Evolutionary conservation across 2,888 invertebrate genomes (phyloP), one percentile per base, ranked within the genome.

Genomic region (Lasioglossum zephyrum): DNA sequence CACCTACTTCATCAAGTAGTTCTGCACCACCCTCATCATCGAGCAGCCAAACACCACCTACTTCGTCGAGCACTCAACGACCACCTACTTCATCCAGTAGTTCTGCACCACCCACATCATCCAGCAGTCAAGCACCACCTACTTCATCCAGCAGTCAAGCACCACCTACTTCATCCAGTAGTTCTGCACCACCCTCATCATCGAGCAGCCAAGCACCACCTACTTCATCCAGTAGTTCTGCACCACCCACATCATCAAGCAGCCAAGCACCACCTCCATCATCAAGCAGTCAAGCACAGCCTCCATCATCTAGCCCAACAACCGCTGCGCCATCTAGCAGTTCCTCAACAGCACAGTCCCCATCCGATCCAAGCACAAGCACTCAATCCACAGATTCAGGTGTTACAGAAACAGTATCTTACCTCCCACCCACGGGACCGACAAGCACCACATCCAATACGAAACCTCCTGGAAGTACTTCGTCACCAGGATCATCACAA

Each of bases 321-420:
- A 73, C 63, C 53, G 6, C 9, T 5, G 11, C 74, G 0, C 70
- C 75, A 39, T n/a, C 41, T 31, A 69, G 60, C 9, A 74, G 26
- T 69, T 49, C 69, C 26, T 69, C 79, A n/a, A 41, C 70, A n/a
- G 13, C 70, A 70, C 41, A 9, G 4, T 13, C 77, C 16, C 11
- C 60, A n/a, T 31, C 81, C 3, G 13, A 49, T 8, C 3, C 66
- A 8, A 76, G 36, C 11, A 73, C 84, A 47, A 22, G 16, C 63
- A 22, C 69, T 66, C 18, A 70, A 63, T n/a, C 73, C 18, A 74
- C 82, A 2, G 26, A 66, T 18, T n/a, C 73, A 39, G 66, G 8
- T 26, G 36, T 83, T 72, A 79, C 89, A 16, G 73, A 70, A 49
- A 77, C 88, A 2, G 57, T 79, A 31, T 81, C 89, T 4, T 79